These are phyloP conservation scores for Microctonus hyperodae DNA, from an alignment of 2,888 invertebrate genomes.

Conservation along the genomic window DNA sequence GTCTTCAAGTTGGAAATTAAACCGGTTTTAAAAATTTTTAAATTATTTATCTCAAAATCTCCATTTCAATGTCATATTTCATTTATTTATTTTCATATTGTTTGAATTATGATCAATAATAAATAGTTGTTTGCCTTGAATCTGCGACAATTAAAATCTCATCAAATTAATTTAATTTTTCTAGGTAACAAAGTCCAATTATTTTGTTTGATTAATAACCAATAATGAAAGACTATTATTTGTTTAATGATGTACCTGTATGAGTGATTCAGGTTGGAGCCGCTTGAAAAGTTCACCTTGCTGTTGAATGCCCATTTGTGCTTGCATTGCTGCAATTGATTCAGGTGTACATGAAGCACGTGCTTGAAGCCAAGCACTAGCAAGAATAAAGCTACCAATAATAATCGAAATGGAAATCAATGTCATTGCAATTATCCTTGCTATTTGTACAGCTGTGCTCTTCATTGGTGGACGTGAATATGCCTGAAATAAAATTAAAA, in stretches of 20 bases:
- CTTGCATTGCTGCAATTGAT: conserved; percentile 58
- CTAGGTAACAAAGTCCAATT: neutral
- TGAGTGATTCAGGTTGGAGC: conserved; percentile 70
- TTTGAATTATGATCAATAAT: neutral
- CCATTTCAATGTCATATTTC: neutral
- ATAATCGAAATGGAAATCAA: conserved; percentile 82
- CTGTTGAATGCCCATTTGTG: conserved; percentile 65
- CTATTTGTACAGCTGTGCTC: conserved; percentile 84
- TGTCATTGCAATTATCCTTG: conserved; percentile 84
- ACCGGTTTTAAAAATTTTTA: neutral
- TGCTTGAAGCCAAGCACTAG: conserved; percentile 84
- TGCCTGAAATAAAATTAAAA: conserved; percentile 68
- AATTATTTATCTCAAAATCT: neutral
- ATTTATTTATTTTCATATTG: neutral
- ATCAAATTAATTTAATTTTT: neutral
- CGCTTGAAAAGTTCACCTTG: conserved; percentile 69
- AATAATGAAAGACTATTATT: too few species aligned
- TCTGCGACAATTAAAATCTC: neutral
- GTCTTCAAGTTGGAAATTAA: neutral
- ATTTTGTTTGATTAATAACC: neutral
- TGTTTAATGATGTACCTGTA: conserved; percentile 68
- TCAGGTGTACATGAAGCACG: conserved; percentile 73
- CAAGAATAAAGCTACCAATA: conserved; percentile 82
- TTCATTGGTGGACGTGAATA: conserved; percentile 73
- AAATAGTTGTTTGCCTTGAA: neutral